phyloP scores from a whole-genome alignment of 2,888 invertebrate species.

The Arrhopalites spinosus region DNA sequence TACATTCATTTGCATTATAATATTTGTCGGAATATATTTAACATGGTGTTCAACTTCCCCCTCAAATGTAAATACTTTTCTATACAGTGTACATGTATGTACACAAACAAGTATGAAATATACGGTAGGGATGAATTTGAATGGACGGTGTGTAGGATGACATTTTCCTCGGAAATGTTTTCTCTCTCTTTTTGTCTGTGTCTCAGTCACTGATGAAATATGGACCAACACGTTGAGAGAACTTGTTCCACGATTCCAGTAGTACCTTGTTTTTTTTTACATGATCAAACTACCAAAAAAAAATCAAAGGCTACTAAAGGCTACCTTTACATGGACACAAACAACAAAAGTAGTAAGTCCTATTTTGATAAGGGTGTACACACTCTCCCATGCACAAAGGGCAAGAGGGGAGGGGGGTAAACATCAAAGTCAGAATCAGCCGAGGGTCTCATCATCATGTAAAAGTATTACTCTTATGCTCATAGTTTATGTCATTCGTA shows the following conservation, averaged over 20 bases:
- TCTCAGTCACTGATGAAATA: constrained; percentile 27
- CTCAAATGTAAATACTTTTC: not conserved
- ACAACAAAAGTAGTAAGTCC: no score
- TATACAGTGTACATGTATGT: not conserved
- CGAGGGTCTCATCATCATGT: constrained; percentile 13
- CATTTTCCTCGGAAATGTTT: no score
- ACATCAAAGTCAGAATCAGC: not conserved
- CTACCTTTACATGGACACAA: no score
- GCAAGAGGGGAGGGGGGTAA: no score
- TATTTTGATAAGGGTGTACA: no score
- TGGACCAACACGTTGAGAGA: constrained; percentile 28
- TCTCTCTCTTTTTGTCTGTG: not conserved
- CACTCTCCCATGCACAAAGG: no score
- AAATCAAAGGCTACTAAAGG: not conserved
- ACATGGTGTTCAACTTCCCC: not conserved
- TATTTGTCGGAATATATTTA: not conserved
- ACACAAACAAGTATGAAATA: no score
- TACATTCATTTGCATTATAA: constrained; percentile 25
- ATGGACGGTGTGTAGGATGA: no score
- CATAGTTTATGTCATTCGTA: constrained; percentile 14
- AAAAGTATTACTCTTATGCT: no score
- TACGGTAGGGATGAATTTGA: no score
- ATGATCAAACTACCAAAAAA: not conserved
- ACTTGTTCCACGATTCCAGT: constrained; percentile 38
- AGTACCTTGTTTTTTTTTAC: constrained; percentile 20